Evolutionary conservation across 2,113 vertebrate genomes (phyloP).

Genomic region (Zosterops pallidus): DNA sequence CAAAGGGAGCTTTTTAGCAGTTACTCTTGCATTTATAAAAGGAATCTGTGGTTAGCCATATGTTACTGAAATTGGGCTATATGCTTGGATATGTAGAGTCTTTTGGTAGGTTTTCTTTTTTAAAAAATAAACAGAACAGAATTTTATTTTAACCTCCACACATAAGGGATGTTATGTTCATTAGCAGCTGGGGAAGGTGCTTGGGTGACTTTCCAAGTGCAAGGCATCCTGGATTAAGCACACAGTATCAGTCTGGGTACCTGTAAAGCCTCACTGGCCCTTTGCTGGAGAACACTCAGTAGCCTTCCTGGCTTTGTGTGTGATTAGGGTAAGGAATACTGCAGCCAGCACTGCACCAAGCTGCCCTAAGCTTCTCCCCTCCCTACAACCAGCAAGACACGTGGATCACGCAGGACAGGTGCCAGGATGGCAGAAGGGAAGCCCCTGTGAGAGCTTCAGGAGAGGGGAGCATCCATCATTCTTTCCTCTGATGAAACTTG

Average conservation of each 20-base stretch:
- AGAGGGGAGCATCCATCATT: fast-evolving
- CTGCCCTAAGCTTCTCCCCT: neutral
- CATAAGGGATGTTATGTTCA: neutral
- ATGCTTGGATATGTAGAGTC: neutral
- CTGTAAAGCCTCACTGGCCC: neutral
- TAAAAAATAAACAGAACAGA: neutral
- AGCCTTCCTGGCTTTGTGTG: neutral
- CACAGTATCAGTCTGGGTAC: neutral
- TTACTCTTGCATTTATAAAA: neutral
- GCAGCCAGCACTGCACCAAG: neutral
- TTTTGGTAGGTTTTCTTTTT: neutral
- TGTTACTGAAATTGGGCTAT: neutral
- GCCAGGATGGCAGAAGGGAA: neutral
- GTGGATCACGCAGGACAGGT: neutral
- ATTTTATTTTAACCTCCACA: neutral
- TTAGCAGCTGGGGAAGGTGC: neutral
- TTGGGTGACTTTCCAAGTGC: neutral
- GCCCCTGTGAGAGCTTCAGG: neutral
- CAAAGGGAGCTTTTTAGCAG: neutral
- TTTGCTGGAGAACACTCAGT: neutral
- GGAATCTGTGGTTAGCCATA: neutral
- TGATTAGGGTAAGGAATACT: neutral
- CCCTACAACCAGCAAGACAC: neutral
- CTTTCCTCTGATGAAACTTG: neutral
- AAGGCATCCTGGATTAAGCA: neutral